Percentiles rank a stretch among this genome's conserved stretches.
phyloP scores from a whole-genome alignment of 2,888 invertebrate genomes.

The Glaucopsyche alexis region DNA sequence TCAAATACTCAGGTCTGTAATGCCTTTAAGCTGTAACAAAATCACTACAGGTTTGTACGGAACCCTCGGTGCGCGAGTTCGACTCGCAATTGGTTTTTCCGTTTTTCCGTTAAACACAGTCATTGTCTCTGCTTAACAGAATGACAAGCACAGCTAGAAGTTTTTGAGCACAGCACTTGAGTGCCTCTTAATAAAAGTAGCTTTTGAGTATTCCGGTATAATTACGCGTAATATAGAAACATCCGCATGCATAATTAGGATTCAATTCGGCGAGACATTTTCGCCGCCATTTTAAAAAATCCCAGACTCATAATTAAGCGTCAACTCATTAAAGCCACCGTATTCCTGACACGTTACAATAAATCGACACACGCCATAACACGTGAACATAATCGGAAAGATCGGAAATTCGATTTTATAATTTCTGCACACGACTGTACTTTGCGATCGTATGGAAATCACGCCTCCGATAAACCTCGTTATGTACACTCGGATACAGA shows the following conservation, averaged over 20 bases:
- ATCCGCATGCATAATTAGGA: neutral
- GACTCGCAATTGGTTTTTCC: no score
- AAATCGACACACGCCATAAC: conserved; percentile 58
- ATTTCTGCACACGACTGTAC: conserved; percentile 43
- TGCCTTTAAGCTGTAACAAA: no score
- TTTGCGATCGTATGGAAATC: conserved; percentile 38
- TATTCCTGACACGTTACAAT: conserved; percentile 57
- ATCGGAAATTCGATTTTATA: conserved; percentile 52
- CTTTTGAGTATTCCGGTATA: neutral
- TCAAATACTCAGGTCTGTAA: no score
- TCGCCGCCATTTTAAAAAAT: conserved; percentile 10
- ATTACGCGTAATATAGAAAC: neutral
- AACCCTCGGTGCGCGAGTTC: no score
- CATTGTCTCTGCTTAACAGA: no score
- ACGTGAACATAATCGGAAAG: conserved; percentile 50
- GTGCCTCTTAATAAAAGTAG: neutral
- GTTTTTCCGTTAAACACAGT: no score
- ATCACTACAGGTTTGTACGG: no score
- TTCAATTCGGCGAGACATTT: conserved; percentile 33
- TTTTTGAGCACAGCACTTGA: no score
- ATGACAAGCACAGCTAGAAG: no score
- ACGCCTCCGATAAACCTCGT: conserved; percentile 38
- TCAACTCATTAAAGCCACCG: conserved; percentile 51
- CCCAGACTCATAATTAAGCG: conserved; percentile 48
- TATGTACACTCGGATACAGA: conserved; percentile 31